Evolutionary conservation across 2,888 invertebrate species (phyloP).

Genomic region (Acrobasis consociella): DNA sequence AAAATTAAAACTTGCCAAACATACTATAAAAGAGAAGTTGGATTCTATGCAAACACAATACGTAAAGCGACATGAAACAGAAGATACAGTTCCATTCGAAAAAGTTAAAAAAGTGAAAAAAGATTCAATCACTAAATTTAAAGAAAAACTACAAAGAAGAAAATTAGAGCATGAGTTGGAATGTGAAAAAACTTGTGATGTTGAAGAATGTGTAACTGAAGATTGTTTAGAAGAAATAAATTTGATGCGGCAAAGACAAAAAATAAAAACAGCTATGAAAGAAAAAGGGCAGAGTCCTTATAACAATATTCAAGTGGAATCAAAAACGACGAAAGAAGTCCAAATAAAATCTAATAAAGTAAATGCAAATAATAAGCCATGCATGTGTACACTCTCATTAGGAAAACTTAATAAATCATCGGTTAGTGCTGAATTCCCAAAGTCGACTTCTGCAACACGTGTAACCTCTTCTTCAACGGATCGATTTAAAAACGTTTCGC

Average conservation of each 20-base stretch:
- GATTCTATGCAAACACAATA: conserved; percentile 20
- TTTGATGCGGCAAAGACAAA: conserved; percentile 11
- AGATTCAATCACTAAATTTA: conserved; percentile 47
- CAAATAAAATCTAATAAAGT: background rate
- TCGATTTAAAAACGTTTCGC: background rate
- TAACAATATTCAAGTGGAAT: background rate
- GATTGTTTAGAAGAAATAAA: conserved; percentile 43
- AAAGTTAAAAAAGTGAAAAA: conserved; percentile 34
- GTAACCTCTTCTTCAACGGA: background rate
- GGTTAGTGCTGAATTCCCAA: no score
- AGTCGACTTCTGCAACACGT: background rate
- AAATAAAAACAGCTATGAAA: background rate
- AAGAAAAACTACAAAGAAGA: conserved; percentile 41
- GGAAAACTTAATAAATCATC: background rate
- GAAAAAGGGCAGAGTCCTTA: background rate
- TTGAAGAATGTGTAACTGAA: conserved; percentile 43
- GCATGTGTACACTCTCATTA: background rate
- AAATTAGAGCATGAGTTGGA: conserved; percentile 39
- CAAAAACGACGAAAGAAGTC: background rate
- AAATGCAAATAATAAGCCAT: background rate
- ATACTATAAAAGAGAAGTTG: conserved; percentile 32
- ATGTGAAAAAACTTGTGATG: conserved; percentile 43
- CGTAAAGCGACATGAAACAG: conserved; percentile 5
- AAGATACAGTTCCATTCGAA: background rate
- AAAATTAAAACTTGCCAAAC: conserved; percentile 31